Evolutionary conservation across 2,113 vertebrate species (phyloP).

Genomic region (Phalacrocorax pelagicus): DNA sequence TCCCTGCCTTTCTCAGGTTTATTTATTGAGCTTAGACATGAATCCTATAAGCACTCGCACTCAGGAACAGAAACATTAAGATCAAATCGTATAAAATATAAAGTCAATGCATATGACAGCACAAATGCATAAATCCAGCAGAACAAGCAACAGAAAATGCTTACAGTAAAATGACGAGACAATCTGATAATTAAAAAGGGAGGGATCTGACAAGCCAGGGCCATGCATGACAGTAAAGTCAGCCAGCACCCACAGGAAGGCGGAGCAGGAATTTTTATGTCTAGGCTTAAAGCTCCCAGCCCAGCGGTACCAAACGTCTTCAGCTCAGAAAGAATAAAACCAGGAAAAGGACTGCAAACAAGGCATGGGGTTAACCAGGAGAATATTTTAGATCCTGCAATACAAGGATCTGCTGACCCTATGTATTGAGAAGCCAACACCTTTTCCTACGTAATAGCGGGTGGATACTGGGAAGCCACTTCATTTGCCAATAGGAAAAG

Average conservation of each 20-base stretch:
- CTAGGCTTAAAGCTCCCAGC: not conserved
- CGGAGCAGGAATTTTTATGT: not conserved
- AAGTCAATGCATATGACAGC: not conserved
- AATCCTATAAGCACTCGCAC: not conserved
- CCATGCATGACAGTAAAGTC: not conserved
- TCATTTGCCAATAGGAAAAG: not conserved
- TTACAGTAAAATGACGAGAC: slow-evolving; percentile 8
- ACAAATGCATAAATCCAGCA: slow-evolving; percentile 11
- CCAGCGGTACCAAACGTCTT: not conserved
- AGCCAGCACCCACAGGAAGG: not conserved
- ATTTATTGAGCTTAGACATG: slow-evolving; percentile 9
- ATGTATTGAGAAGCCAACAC: not conserved
- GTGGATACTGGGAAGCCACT: not conserved
- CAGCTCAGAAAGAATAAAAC: not conserved
- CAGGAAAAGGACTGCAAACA: not conserved
- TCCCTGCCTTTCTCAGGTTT: not conserved
- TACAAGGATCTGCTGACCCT: not conserved
- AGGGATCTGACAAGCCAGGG: not conserved
- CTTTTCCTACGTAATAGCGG: not conserved
- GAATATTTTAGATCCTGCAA: not conserved
- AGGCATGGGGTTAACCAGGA: not conserved
- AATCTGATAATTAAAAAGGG: slow-evolving; percentile 54
- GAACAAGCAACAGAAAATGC: slow-evolving; percentile 31
- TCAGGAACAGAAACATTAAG: slow-evolving; percentile 17
- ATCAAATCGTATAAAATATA: slow-evolving; percentile 24